phyloP scores from a whole-genome alignment of 2,888 invertebrate genomes.

The Cryptus armator region DNA sequence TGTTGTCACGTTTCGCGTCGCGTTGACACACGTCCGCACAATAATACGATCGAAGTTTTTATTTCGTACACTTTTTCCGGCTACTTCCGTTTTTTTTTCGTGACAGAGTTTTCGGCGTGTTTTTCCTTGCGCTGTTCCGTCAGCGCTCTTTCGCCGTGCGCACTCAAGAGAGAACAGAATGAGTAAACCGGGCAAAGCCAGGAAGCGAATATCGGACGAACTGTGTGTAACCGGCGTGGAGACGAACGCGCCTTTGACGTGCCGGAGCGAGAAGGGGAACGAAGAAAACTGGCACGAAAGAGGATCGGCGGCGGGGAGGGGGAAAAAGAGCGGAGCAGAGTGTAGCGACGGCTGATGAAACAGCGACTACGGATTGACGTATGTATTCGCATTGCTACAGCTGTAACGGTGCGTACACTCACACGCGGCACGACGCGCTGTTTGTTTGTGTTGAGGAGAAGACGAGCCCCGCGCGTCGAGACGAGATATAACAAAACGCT shows the following conservation, averaged over 20 bases:
- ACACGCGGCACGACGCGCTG: background rate
- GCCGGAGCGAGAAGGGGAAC: constrained; percentile 40
- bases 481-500: background rate
- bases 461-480: constrained; percentile 11
- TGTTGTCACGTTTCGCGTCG: constrained; percentile 1
- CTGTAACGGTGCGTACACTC: background rate
- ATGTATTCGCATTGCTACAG: background rate
- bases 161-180: background rate
- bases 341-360: constrained; percentile 58
- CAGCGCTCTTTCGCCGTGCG: background rate
- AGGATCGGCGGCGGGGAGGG: constrained; percentile 8
- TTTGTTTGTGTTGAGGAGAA: background rate
- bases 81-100: background rate
- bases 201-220: constrained; percentile 19
- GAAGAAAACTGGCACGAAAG: constrained; percentile 42
- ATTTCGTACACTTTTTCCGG: background rate
- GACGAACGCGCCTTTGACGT: background rate
- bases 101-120: background rate
- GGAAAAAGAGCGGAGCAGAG: constrained; percentile 10
- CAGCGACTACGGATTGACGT: constrained; percentile 55
- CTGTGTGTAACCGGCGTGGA: background rate
- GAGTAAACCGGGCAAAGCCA: background rate
- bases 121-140: background rate
- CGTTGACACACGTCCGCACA: background rate
- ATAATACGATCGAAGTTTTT: background rate